Conservation (phyloP, 2,888 invertebrate genomes). For the Himalopsyche tibetana region DNA sequence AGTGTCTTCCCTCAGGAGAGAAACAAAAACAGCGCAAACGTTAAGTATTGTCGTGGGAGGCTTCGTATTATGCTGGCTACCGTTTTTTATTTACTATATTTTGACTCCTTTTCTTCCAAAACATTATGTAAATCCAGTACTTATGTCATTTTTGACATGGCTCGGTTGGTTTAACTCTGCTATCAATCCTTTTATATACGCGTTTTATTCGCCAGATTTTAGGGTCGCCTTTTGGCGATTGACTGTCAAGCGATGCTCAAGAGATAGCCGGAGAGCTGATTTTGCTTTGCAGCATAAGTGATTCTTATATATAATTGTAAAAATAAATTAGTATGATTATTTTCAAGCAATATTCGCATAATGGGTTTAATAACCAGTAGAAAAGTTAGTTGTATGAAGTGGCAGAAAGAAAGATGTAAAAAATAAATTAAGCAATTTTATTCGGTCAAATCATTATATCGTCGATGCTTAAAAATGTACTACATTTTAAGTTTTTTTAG, state of each 20-base stretch:
- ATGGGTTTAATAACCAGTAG: neutral
- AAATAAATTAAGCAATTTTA: no score
- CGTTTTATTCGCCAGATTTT: conserved; percentile 92
- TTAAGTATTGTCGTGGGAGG: conserved; percentile 92
- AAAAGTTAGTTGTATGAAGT: neutral
- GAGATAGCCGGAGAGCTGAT: conserved; percentile 68
- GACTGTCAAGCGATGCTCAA: conserved; percentile 83
- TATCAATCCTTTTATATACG: conserved; percentile 93
- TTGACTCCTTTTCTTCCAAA: conserved; percentile 86
- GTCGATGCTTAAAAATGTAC: no score
- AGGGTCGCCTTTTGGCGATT: conserved; percentile 91
- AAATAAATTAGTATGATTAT: conserved; percentile 1
- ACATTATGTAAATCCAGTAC: conserved; percentile 78
- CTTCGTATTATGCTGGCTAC: conserved; percentile 92
- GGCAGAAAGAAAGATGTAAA: no score
- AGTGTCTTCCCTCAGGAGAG: conserved; percentile 84
- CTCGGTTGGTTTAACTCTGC: conserved; percentile 94
- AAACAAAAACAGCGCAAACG: conserved; percentile 93
- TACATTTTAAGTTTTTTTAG: no score
- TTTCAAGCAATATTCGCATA: conserved; percentile 5
- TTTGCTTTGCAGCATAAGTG: conserved; percentile 64
- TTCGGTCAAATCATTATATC: no score
- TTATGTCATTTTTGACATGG: conserved; percentile 90
- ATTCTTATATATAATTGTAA: conserved; percentile 17
- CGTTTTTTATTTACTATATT: conserved; percentile 90